Conservation (phyloP, 2,888 invertebrate genomes). For the Conchocele bisecta region DNA sequence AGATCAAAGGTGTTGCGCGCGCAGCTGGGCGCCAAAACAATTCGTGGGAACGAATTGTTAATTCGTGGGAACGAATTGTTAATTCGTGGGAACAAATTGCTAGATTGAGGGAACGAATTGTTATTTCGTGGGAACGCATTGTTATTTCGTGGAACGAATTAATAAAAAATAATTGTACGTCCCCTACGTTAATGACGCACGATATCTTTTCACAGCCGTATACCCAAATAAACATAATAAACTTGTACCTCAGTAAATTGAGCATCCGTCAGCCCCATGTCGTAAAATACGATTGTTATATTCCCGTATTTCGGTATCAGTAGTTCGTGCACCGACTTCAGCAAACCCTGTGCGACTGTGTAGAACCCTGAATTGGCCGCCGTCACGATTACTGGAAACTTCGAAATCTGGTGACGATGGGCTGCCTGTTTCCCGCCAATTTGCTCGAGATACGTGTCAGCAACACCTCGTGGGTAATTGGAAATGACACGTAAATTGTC, state of each 20-base stretch:
- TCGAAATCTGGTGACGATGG: conserved; percentile 23
- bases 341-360: conserved; percentile 28
- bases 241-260: conserved; percentile 22
- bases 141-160: no score
- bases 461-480: conserved; percentile 26
- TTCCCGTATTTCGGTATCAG: conserved; percentile 24
- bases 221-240: neutral
- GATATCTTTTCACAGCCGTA: no score
- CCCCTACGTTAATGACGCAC: no score
- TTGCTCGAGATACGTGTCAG: conserved; percentile 22
- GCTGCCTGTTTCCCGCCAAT: conserved; percentile 3
- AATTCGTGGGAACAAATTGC: no score
- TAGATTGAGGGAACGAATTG: no score
- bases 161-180: no score
- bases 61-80: no score
- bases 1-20: no score
- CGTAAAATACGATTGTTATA: conserved; percentile 49
- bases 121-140: no score
- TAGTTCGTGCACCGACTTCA: conserved; percentile 37
- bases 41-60: no score
- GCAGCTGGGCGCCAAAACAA: no score
- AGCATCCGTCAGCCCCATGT: conserved; percentile 39
- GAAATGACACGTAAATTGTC: conserved; percentile 29
- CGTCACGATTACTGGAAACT: conserved; percentile 60
- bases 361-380: conserved; percentile 54